Base-by-base conservation (phyloP, 2,888 invertebrate genomes). In the Pristionchus japonicus region DNA sequence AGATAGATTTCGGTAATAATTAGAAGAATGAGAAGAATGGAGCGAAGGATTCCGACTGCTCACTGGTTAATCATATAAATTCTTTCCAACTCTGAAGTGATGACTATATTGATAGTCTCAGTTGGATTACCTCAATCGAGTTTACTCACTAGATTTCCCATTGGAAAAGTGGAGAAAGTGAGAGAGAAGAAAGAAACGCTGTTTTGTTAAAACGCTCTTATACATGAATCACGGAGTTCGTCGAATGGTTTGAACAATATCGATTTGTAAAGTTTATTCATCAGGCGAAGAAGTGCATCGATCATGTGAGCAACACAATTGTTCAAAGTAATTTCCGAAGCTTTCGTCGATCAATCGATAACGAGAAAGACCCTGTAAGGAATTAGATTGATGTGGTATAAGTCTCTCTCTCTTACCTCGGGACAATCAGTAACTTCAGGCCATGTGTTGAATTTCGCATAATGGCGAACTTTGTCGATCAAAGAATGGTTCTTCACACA, bases 241-340 rank as follows among this genome's bases (percentile, higher is more conserved):
- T n/a, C n/a, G n/a, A n/a, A n/a, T n/a, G n/a, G n/a, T n/a, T n/a
- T n/a, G n/a, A n/a, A n/a, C n/a, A n/a, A 11, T 20, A 52, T 52
- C 20, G 23, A 6, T 20, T 23, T 1, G 23, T 23, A 57, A 57
- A 6, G 3, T 77, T 77, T 77, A 77, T 77, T 77, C 77, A n/a
- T 27, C 1, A 1, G 77, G 77, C 2, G 77, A 77, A n/a, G n/a
- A 43, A 40, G 77, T 77, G 43, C 77, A 77, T 2, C 43, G 43
- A 77, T 77, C 43, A 47, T 77, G 47, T 23, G 40, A 47, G 20
- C 77, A 77, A 47, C 77, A 77, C 27, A 40, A 47, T 6, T 77
- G 77, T 27, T 77, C 77, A 77, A 77, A 77, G 13, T 77, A 77
- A 43, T 77, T 37, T 37, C 70, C 70, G 37, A 70, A 70, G 20